A percentile compares a stretch with the other conserved stretches of the same genome.
These are phyloP conservation scores for Anneissia japonica DNA, from an alignment of 35 echinoderm and acorn worm species.

Conservation along the genomic window DNA sequence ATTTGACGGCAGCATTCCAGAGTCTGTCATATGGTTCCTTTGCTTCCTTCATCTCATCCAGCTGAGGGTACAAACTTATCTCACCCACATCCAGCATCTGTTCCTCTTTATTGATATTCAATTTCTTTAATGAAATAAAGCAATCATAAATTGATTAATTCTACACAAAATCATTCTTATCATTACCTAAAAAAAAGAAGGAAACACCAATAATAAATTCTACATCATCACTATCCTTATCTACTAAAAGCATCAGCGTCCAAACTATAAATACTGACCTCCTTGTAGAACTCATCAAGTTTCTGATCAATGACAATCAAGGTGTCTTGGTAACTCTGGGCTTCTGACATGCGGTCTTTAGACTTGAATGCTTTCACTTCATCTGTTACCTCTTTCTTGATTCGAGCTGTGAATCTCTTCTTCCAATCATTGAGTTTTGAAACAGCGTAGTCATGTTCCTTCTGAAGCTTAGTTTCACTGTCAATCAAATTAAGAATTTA, in stretches of 20 bases:
- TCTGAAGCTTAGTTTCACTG: constrained; percentile 87
- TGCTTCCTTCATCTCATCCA: constrained; percentile 63
- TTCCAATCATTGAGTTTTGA: constrained; percentile 60
- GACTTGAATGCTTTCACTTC: constrained; percentile 77
- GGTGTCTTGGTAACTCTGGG: constrained; percentile 54
- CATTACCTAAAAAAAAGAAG: too few relatives aligned
- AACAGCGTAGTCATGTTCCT: constrained; percentile 86
- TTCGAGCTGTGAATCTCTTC: constrained; percentile 56
- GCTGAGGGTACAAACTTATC: constrained; percentile 52
- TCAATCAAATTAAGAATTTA: too few relatives aligned
- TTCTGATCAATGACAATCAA: constrained; percentile 58
- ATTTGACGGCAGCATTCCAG: constrained; percentile 60
- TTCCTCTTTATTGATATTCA: constrained; percentile 46
- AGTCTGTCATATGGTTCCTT: constrained; percentile 86
- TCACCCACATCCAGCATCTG: constrained; percentile 70
- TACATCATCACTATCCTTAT: background rate
- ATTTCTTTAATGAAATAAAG: constrained; percentile 34
- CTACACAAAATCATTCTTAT: too few relatives aligned
- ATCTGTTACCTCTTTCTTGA: constrained; percentile 56
- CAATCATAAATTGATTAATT: background rate
- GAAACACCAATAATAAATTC: background rate
- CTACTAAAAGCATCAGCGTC: background rate
- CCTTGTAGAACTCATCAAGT: constrained; percentile 76
- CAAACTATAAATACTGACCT: constrained; percentile 33
- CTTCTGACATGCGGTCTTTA: constrained; percentile 90